Evolutionary conservation across 2,888 invertebrate species (phyloP), one percentile per base, ranked within the genome.

Genomic region (Campoplex nolae): DNA sequence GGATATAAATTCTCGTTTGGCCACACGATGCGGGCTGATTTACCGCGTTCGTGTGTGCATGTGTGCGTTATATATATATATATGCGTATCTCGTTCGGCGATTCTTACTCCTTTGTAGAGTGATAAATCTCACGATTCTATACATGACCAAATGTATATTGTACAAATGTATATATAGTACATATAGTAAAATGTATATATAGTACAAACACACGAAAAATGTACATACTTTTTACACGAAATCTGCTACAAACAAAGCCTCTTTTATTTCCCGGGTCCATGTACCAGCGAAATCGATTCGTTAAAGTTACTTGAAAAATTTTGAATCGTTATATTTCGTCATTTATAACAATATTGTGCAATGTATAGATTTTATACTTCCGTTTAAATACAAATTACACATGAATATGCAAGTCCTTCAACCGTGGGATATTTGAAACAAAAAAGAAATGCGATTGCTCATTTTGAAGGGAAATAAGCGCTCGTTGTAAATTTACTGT

Each of bases 101-200:
- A 83, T 80, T 80, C 38, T 71, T 83, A 65, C 80, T 79, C 65
- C 62, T 74, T 74, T 42, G 62, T 73, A 45, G 32, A 23, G 79
- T 80, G 65, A 86, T 86, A 83, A 83, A 86, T 86, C 83, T 83
- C 70, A 45, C 58, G 78, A 78, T 86, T 79, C 86, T 83, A 76
- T 79, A 83, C 65, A 71, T 80, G 23, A 23, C 45, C 13, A 68
- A 23, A 45, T 45, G 45, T n/a, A 68, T 65, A 16, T 13, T 35
- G 35, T 35, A 6, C 32, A 16, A 0, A 65, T 62, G 13, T 13
- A 32, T 42, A 38, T 58, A 58, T 62, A 28, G 28, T 32, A n/a
- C 16, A 0, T 62, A 62, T 32, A 62, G 23, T 23, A 23, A 16
- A 23, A 23, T 23, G 23, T 62, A 28, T 13, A 13, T 68, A 38